phyloP scores from a whole-genome alignment of 1,140 invertebrate species.

The Anastrepha ludens region DNA sequence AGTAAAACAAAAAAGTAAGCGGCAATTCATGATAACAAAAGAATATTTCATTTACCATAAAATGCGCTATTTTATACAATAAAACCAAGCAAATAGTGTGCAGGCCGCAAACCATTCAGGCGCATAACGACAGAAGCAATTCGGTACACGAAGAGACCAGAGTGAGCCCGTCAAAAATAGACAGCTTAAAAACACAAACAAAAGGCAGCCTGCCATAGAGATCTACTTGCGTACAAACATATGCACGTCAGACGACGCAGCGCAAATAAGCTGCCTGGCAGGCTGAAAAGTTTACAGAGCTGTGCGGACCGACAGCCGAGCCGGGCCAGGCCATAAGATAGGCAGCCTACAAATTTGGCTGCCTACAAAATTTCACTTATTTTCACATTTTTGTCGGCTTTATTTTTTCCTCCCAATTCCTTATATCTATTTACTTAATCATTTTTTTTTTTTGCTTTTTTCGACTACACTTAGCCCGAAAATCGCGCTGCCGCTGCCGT shows the following conservation, averaged over 20 bases:
- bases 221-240: neutral
- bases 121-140: neutral
- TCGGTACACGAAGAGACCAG: neutral
- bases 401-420: neutral
- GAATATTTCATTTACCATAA: slow-evolving; percentile 49
- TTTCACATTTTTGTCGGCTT: slow-evolving; percentile 24
- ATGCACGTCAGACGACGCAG: neutral
- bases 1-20: neutral
- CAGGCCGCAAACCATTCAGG: slow-evolving; percentile 7
- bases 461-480: neutral
- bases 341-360: slow-evolving; percentile 46
- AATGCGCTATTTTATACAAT: neutral
- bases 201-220: neutral
- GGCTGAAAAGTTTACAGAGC: neutral
- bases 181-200: slow-evolving; percentile 24
- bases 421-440: neutral
- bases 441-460: neutral
- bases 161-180: slow-evolving; percentile 25
- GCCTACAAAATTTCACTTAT: slow-evolving; percentile 51
- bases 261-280: neutral
- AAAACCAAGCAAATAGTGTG: neutral
- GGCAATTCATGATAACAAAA: neutral
- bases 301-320: neutral
- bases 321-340: slow-evolving; percentile 5
- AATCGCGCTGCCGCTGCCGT: neutral